Evolutionary conservation across 2,113 vertebrate genomes (phyloP).

Genomic region (Anoura caudifer): DNA sequence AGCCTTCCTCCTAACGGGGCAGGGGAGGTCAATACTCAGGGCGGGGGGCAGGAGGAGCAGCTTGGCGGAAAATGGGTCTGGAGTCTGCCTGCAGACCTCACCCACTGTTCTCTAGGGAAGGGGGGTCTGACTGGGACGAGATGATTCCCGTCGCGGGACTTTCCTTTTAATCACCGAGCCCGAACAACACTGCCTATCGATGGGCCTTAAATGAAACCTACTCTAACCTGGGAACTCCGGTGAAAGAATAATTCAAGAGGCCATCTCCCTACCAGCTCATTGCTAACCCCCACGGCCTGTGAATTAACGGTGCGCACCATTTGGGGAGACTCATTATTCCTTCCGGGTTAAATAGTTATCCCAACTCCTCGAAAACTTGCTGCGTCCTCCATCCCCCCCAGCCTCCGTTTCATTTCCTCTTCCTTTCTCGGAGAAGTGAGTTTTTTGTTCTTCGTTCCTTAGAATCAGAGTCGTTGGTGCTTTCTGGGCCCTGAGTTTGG

Average conservation of each 20-base stretch:
- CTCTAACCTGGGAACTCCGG: slow-evolving; percentile 63
- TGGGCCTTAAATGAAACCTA: slow-evolving; percentile 61
- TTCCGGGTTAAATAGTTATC: slow-evolving; percentile 57
- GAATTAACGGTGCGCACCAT: slow-evolving; percentile 35
- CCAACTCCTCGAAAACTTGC: slow-evolving; percentile 14
- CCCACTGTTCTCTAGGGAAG: background rate
- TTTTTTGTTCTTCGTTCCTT: background rate
- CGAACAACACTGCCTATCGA: slow-evolving; percentile 60
- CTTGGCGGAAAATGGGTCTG: background rate
- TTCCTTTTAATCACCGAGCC: slow-evolving; percentile 57
- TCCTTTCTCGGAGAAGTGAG: background rate
- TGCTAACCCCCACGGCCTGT: slow-evolving; percentile 9
- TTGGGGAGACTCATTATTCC: slow-evolving; percentile 10
- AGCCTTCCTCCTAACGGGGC: background rate
- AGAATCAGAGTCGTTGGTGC: background rate
- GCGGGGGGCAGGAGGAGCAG: background rate
- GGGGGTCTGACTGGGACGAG: slow-evolving; percentile 36
- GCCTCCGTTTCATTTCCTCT: background rate
- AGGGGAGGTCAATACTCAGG: background rate
- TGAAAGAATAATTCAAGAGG: slow-evolving; percentile 60
- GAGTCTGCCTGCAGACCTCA: background rate
- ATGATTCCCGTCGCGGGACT: slow-evolving; percentile 22
- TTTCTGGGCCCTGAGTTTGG: background rate
- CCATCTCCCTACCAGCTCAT: background rate
- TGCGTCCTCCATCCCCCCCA: background rate